phyloP scores from a whole-genome alignment of 2,113 vertebrate species.

The Panthera uncia region DNA sequence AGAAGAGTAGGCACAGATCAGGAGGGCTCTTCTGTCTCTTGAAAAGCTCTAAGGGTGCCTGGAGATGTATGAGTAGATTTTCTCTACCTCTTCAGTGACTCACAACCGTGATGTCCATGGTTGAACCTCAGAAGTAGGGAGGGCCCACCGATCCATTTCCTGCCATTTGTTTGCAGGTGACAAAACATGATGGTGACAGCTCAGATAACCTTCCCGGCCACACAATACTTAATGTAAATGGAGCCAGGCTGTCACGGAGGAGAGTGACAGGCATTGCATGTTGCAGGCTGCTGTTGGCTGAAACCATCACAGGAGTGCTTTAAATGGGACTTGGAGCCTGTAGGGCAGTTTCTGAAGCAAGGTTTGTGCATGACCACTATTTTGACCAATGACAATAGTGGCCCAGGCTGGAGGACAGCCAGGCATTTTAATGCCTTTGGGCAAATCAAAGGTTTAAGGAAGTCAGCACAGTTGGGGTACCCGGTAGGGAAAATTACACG shows the following conservation, averaged over 20 bases:
- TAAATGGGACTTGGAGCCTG: neutral
- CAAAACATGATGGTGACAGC: neutral
- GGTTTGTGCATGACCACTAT: accelerated
- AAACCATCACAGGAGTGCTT: neutral
- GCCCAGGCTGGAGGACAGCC: neutral
- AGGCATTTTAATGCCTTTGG: neutral
- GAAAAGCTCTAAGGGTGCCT: neutral
- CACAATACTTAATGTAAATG: neutral
- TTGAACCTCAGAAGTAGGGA: neutral
- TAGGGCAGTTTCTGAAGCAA: neutral
- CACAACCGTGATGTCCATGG: accelerated
- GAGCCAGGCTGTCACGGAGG: neutral
- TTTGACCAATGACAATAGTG: neutral
- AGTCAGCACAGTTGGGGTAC: neutral
- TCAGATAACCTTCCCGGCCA: neutral
- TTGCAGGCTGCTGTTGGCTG: neutral
- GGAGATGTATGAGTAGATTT: neutral
- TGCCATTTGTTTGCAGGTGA: neutral
- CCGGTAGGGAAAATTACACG: neutral
- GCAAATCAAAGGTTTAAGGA: neutral
- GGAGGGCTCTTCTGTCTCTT: neutral
- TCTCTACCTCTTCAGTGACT: neutral
- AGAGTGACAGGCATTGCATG: neutral
- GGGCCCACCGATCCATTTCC: neutral
- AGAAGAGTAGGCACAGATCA: neutral